Evolutionary conservation across 2,113 vertebrate species (phyloP).

Genomic region (Hemiscyllium ocellatum): DNA sequence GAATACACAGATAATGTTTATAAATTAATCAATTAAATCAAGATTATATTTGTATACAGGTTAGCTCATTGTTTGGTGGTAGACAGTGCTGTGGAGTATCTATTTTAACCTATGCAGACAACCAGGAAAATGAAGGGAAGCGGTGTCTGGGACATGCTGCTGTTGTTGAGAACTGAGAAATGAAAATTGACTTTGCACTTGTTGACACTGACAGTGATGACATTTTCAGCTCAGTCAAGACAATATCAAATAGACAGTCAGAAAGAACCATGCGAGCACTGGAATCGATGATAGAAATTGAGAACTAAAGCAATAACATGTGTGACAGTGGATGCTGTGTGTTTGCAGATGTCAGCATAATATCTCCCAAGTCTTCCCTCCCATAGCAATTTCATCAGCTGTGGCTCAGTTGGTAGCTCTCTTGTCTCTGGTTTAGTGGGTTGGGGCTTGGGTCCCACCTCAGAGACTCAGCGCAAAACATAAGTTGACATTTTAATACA

Average conservation of each 20-base stretch:
- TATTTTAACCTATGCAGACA: not conserved
- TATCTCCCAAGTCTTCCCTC: not conserved
- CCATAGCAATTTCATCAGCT: not conserved
- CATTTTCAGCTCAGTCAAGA: not conserved
- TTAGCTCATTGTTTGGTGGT: not conserved
- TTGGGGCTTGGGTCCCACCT: not conserved
- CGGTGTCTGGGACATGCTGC: not conserved
- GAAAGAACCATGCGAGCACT: not conserved
- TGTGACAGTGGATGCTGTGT: not conserved
- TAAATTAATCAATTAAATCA: not conserved
- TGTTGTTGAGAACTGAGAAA: not conserved
- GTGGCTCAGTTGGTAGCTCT: not conserved
- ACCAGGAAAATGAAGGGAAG: not conserved
- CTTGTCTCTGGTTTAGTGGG: not conserved
- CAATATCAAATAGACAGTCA: not conserved
- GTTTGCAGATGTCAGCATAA: not conserved
- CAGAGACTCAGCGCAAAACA: not conserved
- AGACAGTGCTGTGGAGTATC: not conserved
- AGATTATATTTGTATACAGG: not conserved
- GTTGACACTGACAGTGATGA: not conserved
- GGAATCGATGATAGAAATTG: not conserved
- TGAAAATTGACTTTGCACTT: not conserved
- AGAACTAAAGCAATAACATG: not conserved
- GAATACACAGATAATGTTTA: not conserved
- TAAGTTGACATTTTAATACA: not conserved